A percentile compares a stretch with the other conserved stretches of the same genome.
Evolutionary conservation across 2,113 vertebrate genomes (phyloP).

Genomic region (Corydoras maculifer): DNA sequence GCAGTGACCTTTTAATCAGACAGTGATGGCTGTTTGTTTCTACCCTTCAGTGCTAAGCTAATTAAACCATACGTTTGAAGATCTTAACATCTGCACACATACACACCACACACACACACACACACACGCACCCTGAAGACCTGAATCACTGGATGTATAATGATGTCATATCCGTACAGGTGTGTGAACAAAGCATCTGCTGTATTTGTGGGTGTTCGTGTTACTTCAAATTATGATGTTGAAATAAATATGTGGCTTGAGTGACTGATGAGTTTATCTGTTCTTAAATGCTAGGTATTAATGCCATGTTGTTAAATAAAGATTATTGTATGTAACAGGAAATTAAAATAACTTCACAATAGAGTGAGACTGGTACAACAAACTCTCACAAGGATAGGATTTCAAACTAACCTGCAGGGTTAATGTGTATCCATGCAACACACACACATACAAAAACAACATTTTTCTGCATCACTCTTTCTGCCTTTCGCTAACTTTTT

Average conservation of each 20-base stretch:
- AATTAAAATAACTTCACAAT: slow-evolving; percentile 7
- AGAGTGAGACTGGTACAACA: slow-evolving; percentile 2
- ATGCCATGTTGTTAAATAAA: neutral
- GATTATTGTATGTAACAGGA: slow-evolving; percentile 1
- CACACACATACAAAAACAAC: neutral
- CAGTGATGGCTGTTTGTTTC: neutral
- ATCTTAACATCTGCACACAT: neutral
- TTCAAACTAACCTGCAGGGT: slow-evolving; percentile 18
- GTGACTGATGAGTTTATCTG: neutral
- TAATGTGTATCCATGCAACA: neutral
- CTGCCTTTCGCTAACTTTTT: neutral
- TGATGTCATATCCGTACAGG: neutral
- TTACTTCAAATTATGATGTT: neutral
- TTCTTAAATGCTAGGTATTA: neutral
- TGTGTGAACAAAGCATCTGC: neutral
- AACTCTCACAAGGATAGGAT: slow-evolving; percentile 22
- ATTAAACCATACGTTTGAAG: neutral
- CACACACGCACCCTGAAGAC: too few species aligned
- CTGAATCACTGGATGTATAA: neutral
- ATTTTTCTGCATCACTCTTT: neutral
- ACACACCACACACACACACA: too few species aligned
- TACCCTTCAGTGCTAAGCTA: neutral
- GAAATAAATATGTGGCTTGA: slow-evolving; percentile 3
- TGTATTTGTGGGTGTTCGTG: neutral
- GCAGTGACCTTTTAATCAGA: neutral